Conservation (phyloP, 2,888 invertebrate genomes). For the Lasioglossum malachurum region DNA sequence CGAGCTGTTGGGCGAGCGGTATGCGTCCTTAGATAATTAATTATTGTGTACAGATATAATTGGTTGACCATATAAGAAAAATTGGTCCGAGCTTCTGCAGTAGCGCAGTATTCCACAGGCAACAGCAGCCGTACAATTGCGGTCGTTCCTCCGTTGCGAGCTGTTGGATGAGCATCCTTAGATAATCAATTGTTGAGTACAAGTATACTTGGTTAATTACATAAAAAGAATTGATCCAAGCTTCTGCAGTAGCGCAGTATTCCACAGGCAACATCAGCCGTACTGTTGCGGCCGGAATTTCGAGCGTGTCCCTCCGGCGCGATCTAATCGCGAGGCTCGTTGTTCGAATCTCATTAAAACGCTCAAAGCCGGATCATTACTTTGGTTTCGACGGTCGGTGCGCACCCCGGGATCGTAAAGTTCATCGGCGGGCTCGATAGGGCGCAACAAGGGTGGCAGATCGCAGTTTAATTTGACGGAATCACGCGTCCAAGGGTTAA, state of each 20-base stretch:
- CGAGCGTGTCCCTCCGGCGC: neutral
- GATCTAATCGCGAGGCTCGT: constrained; percentile 11
- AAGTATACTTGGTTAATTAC: too few species aligned
- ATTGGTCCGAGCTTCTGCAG: too few species aligned
- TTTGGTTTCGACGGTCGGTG: constrained; percentile 4
- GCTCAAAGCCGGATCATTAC: constrained; percentile 12
- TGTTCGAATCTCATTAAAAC: constrained; percentile 14
- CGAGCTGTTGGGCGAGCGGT: neutral
- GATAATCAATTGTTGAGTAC: too few species aligned
- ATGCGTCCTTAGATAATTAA: neutral
- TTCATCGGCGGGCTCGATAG: neutral
- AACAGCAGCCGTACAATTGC: too few species aligned
- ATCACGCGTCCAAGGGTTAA: constrained; percentile 56
- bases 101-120: too few species aligned
- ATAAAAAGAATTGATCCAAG: too few species aligned
- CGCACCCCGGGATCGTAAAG: neutral
- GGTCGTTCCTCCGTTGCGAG: too few species aligned
- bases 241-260: neutral
- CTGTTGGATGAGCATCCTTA: too few species aligned
- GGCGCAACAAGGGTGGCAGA: constrained; percentile 29
- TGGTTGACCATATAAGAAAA: too few species aligned
- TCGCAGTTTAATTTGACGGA: constrained; percentile 56
- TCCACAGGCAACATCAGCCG: neutral
- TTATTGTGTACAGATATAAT: neutral
- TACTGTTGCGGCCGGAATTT: neutral